phyloP scores from a whole-genome alignment of 1,140 invertebrate species.

The Mizuhopecten yessoensis region DNA sequence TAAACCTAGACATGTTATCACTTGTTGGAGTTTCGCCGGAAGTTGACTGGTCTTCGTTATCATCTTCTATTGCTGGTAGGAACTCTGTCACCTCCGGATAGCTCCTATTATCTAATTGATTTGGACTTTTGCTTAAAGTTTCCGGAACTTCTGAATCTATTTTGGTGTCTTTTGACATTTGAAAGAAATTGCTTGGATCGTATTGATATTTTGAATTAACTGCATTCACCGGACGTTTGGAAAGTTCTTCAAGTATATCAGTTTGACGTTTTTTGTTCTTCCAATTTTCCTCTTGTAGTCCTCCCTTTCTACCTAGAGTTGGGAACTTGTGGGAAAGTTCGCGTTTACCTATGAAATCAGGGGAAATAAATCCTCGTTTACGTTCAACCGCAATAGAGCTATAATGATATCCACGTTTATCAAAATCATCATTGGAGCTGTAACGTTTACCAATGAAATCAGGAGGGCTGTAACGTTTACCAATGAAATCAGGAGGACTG shows the following conservation, averaged over 20 bases:
- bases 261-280: not conserved
- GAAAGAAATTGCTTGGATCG: not conserved
- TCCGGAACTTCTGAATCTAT: not conserved
- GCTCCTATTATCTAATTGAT: not conserved
- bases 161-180: not conserved
- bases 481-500: not conserved
- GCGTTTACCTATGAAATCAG: not conserved
- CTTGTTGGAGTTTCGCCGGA: not conserved
- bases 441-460: slow-evolving; percentile 28
- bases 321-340: not conserved
- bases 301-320: not conserved
- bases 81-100: not conserved
- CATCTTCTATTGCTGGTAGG: not conserved
- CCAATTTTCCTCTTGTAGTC: not conserved
- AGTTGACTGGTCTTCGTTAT: not conserved
- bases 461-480: not conserved
- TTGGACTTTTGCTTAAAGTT: not conserved
- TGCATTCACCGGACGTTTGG: not conserved
- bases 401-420: not conserved
- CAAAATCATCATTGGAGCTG: not conserved
- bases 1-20: not conserved
- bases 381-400: not conserved
- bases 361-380: not conserved
- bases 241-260: not conserved
- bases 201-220: not conserved